phyloP scores from a whole-genome alignment of 2,113 vertebrate genomes.

The Cnemophilus loriae region DNA sequence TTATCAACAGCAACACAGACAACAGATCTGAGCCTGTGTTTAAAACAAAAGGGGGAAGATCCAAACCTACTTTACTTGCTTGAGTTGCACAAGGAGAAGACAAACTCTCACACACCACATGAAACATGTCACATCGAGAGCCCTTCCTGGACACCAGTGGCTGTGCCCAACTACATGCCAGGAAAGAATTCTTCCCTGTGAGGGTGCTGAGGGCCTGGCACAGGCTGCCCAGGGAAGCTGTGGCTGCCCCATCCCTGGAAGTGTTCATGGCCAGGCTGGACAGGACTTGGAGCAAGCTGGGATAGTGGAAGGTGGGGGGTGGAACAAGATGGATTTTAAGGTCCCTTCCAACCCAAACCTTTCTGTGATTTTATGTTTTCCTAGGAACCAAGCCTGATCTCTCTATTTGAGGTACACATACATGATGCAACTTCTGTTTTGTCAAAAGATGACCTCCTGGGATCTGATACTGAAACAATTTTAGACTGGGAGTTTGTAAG shows the following conservation, averaged over 20 bases:
- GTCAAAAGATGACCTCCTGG: neutral
- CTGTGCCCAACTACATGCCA: neutral
- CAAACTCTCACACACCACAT: neutral
- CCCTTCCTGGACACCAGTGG: neutral
- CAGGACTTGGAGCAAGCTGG: neutral
- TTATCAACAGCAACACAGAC: neutral
- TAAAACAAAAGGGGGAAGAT: neutral
- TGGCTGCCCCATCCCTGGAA: neutral
- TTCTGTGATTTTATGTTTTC: neutral
- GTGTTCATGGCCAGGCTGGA: fast-evolving
- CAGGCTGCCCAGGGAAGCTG: neutral
- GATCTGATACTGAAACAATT: neutral
- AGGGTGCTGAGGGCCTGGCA: neutral
- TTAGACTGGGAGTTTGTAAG: neutral
- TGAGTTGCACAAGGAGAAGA: neutral
- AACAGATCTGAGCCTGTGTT: neutral
- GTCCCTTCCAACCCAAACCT: neutral
- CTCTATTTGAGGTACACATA: neutral
- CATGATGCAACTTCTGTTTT: neutral
- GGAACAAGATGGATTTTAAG: neutral
- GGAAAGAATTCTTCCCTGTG: neutral
- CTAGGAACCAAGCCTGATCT: neutral
- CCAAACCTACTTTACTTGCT: neutral
- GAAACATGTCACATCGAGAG: neutral
- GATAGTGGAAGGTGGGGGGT: neutral